Percentiles rank a stretch among this genome's conserved stretches.
Evolutionary conservation across 2,113 vertebrate species (phyloP).

Genomic region (Calidris pygmaea): DNA sequence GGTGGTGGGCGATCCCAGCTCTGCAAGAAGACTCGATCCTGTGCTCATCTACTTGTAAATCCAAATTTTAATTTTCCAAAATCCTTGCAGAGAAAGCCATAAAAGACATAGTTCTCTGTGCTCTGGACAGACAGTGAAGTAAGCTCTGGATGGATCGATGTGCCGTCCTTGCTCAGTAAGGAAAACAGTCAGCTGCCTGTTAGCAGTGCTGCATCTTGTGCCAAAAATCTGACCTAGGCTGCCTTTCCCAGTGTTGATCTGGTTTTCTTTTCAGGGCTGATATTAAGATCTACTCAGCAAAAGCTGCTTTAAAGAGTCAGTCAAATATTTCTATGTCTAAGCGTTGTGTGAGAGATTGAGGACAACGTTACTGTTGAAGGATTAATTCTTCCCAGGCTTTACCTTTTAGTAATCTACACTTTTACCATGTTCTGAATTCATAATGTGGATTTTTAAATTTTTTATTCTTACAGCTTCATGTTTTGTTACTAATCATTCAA

Average conservation of each 20-base stretch:
- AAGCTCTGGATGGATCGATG: background rate
- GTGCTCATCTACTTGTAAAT: background rate
- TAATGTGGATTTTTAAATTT: background rate
- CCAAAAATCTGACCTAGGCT: background rate
- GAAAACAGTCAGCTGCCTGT: background rate
- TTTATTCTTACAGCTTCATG: background rate
- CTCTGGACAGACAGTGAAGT: background rate
- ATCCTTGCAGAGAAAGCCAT: background rate
- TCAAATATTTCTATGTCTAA: background rate
- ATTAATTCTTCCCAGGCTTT: background rate
- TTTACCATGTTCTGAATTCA: background rate
- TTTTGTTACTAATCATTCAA: background rate
- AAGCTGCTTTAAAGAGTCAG: background rate
- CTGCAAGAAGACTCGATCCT: fast-evolving
- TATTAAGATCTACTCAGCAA: background rate
- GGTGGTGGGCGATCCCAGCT: fast-evolving
- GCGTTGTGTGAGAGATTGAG: background rate
- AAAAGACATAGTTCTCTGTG: background rate
- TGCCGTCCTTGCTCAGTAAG: background rate
- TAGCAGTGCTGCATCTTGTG: background rate
- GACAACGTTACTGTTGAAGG: background rate
- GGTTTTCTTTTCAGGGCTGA: background rate
- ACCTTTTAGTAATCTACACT: background rate
- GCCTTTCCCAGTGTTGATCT: background rate
- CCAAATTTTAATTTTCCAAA: background rate